Evolutionary conservation across 1,140 invertebrate genomes (phyloP).

Genomic region (Bombus waltoni): DNA sequence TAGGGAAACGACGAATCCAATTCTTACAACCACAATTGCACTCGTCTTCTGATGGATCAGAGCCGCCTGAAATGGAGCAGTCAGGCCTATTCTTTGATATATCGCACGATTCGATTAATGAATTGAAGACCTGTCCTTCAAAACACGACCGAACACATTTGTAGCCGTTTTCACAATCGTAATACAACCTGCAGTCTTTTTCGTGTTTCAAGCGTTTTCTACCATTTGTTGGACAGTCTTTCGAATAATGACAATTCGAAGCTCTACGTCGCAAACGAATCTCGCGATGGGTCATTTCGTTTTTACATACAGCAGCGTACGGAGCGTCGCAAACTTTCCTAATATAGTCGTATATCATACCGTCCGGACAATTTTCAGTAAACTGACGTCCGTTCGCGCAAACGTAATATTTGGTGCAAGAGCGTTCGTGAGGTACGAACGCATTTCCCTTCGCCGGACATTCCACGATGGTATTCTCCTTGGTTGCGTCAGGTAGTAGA

Average conservation of each 20-base stretch:
- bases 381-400: constrained; percentile 82
- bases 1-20: constrained; percentile 59
- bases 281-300: fast-evolving
- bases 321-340: constrained; percentile 78
- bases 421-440: constrained; percentile 80
- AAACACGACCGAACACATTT: background rate
- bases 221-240: constrained; percentile 42
- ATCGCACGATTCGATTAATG: background rate
- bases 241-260: background rate
- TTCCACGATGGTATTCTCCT: too few species aligned
- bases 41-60: background rate
- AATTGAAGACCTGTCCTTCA: background rate
- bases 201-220: constrained; percentile 77
- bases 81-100: background rate
- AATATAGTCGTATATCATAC: constrained; percentile 82
- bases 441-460: constrained; percentile 28
- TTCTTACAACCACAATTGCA: background rate
- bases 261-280: too few species aligned
- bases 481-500: background rate
- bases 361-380: constrained; percentile 79
- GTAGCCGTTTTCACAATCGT: constrained; percentile 60
- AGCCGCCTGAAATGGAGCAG: background rate
- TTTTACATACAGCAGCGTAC: background rate
- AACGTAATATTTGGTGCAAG: constrained; percentile 84
- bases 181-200: constrained; percentile 82